Base-by-base conservation (phyloP, 2,888 invertebrate species). In the Campaea margaritaria region DNA sequence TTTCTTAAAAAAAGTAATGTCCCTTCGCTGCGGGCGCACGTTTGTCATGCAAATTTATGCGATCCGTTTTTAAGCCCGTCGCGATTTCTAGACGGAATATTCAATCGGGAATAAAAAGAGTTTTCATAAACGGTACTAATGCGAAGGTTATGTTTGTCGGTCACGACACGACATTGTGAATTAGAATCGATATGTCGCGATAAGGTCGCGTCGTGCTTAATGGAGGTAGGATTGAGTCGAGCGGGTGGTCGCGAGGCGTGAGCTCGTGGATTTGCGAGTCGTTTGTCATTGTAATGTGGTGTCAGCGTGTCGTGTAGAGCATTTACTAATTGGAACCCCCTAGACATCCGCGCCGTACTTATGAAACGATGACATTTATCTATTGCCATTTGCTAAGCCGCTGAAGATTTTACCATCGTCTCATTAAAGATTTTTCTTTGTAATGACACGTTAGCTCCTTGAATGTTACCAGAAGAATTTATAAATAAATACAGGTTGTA, bases 1-100 rank as follows among this genome's bases (percentile, higher is more conserved):
- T 90, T 89, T 87, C 87, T 89, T 89, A 85, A 89, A 88, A 86
- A 89, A 90, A 87, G 86, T 87, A 87, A 88, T 86, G 85, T 86
- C 86, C 87, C 82, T 71, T 80, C 78, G 79, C 83, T 82, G 80
- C 77, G 76, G 73, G 75, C 86, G 69, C 64, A 60, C 69, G 87
- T 86, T 90, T 90, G 82, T 90, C 87, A 90, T 90, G 91, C 83
- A 87, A 91, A 91, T 90, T 90, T 91, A 91, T 91, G 87, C 89
- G 83, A 87, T 86, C 85, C 86, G 86, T 81, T 89, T 87, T 87
- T 86, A 86, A 89, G 85, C 83, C 84, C 87, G 89, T 88, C 79
- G 83, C 87, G 85, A 86, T 89, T 87, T 86, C 86, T 84, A 82
- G 82, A 84, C 82, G 78, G 87, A 85, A 88, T 87, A 88, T 87